phyloP scores from a whole-genome alignment of 1,140 invertebrate species.

The Scaptodrosophila lebanonensis region DNA sequence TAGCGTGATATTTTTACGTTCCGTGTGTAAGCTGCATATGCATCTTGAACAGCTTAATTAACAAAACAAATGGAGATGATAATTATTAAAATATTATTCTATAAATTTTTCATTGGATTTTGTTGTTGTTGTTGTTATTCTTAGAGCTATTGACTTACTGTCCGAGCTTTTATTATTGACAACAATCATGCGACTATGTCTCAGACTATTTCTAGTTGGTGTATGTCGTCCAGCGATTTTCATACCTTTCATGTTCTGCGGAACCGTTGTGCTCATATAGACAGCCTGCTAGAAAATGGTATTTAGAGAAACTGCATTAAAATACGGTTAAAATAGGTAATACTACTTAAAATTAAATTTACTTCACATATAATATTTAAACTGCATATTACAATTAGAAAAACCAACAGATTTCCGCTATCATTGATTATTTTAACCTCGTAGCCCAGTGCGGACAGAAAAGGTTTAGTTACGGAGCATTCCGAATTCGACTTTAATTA shows the following conservation, averaged over 20 bases:
- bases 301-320: too few species aligned
- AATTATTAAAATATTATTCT: not conserved
- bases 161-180: constrained; percentile 81
- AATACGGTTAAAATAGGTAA: too few species aligned
- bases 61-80: not conserved
- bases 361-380: too few species aligned
- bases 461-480: too few species aligned
- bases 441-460: too few species aligned
- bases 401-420: too few species aligned
- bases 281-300: too few species aligned
- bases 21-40: constrained; percentile 74
- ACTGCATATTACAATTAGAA: too few species aligned
- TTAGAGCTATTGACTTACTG: constrained; percentile 75
- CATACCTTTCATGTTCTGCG: constrained; percentile 82
- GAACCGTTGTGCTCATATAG: constrained; percentile 82
- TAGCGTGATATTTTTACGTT: constrained; percentile 80
- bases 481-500: too few species aligned
- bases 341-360: too few species aligned
- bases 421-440: too few species aligned
- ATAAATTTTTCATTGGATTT: not conserved
- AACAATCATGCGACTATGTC: constrained; percentile 84
- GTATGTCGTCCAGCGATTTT: constrained; percentile 82
- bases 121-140: not conserved
- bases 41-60: constrained; percentile 39
- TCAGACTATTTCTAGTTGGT: constrained; percentile 83